A percentile compares a stretch with the other conserved stretches of the same genome.
phyloP scores from a whole-genome alignment of 2,888 invertebrate species.

The Polietes domitor region DNA sequence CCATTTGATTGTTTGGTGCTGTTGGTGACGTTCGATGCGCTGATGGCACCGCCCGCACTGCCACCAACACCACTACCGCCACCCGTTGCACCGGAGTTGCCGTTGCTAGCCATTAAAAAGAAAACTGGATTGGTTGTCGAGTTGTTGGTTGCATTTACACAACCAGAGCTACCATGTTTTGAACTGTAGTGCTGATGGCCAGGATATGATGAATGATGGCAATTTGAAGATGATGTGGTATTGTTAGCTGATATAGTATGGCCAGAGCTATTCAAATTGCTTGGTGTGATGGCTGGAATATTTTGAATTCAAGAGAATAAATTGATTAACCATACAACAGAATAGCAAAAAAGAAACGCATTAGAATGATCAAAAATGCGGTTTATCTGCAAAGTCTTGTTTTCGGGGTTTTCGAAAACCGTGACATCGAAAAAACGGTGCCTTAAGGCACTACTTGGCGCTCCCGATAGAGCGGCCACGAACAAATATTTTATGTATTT shows the following conservation, averaged over 20 bases:
- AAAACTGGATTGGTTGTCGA: conserved; percentile 74
- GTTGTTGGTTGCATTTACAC: conserved; percentile 68
- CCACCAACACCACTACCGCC: conserved; percentile 52
- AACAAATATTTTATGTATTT: too few species aligned
- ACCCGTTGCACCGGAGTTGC: conserved; percentile 65
- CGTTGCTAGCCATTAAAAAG: conserved; percentile 74
- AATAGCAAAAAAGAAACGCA: too few species aligned
- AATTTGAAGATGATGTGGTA: conserved; percentile 18
- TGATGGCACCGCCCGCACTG: conserved; percentile 54
- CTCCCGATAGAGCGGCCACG: too few species aligned
- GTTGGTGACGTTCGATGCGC: conserved; percentile 52
- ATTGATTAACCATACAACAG: too few species aligned
- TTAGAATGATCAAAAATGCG: too few species aligned
- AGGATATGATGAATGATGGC: conserved; percentile 37
- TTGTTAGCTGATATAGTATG: conserved; percentile 34
- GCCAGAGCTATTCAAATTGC: conserved; percentile 39
- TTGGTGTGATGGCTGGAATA: conserved; percentile 48
- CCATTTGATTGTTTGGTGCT: conserved; percentile 52
- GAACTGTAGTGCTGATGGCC: conserved; percentile 45
- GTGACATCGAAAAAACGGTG: too few species aligned
- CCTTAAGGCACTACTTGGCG: too few species aligned
- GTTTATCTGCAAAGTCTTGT: too few species aligned
- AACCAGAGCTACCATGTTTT: conserved; percentile 62
- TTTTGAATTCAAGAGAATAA: too few species aligned
- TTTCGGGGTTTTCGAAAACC: too few species aligned